Conservation (phyloP, 1,140 invertebrate species). For the Anastrepha obliqua region DNA sequence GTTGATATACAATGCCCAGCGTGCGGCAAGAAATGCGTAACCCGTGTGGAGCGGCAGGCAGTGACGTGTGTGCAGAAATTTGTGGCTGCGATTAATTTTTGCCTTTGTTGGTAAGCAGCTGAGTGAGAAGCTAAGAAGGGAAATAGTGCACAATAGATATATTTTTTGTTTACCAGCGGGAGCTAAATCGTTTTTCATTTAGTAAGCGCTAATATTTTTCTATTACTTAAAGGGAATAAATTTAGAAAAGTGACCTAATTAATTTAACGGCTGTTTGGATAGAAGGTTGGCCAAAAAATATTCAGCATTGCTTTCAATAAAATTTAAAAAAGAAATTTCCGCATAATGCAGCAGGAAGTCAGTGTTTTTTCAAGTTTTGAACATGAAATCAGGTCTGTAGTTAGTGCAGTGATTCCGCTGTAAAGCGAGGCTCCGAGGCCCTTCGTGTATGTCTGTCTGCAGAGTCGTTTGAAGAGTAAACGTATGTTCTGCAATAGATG, state of each 20-base stretch:
- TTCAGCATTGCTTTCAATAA: no score
- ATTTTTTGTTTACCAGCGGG: no score
- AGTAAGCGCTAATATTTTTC: background rate
- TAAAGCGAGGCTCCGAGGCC: background rate
- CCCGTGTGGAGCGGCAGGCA: constrained; percentile 63
- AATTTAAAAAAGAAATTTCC: no score
- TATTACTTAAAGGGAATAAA: no score
- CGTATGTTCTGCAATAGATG: constrained; percentile 70
- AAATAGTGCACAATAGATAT: background rate
- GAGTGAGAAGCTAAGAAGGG: background rate
- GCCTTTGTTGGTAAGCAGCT: constrained; percentile 65
- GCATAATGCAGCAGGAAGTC: no score
- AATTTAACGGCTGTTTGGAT: no score
- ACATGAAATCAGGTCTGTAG: no score
- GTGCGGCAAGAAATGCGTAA: constrained; percentile 62
- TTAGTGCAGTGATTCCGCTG: no score
- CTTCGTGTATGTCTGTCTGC: constrained; percentile 66
- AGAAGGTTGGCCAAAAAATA: no score
- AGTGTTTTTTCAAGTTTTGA: no score
- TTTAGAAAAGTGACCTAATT: no score
- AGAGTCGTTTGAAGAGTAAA: constrained; percentile 69
- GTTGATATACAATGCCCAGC: constrained; percentile 68
- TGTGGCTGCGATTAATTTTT: constrained; percentile 62
- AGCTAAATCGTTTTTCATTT: background rate
- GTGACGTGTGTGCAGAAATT: constrained; percentile 65